Percentiles rank a stretch among this genome's conserved stretches.
Evolutionary conservation across 2,888 invertebrate species (phyloP).

Genomic region (Dynastes grantii): DNA sequence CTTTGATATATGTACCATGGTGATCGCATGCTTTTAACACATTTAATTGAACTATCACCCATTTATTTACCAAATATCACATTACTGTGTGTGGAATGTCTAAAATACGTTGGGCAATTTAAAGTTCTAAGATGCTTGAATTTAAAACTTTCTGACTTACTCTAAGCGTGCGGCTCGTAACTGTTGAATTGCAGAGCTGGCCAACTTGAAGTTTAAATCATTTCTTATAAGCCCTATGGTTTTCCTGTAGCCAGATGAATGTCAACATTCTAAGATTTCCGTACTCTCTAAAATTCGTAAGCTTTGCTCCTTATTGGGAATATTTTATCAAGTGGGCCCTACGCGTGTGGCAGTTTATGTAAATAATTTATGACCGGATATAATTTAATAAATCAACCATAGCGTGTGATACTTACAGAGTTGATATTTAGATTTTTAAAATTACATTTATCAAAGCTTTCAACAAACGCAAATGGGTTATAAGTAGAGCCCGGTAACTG

Average conservation of each 20-base stretch:
- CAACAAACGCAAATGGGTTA: no score
- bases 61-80: conserved; percentile 61
- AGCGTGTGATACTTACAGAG: no score
- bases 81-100: conserved; percentile 54
- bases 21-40: conserved; percentile 77
- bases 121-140: no score
- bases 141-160: no score
- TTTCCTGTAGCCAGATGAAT: conserved; percentile 84
- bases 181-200: conserved; percentile 83
- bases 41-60: conserved; percentile 75
- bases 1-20: conserved; percentile 81
- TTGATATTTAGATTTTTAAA: no score
- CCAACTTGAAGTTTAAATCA: conserved; percentile 78
- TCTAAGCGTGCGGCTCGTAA: no score
- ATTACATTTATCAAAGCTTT: no score
- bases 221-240: conserved; percentile 90
- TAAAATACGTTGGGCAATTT: not conserved
- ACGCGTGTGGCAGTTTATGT: not conserved
- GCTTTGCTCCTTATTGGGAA: not conserved
- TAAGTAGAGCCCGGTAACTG: no score
- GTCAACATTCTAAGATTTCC: conserved; percentile 70
- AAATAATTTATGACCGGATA: no score
- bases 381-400: no score
- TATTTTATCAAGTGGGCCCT: not conserved
- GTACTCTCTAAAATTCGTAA: conserved; percentile 69